These are phyloP conservation scores for Eudorcas thomsonii DNA, from an alignment of 2,113 vertebrate genomes.

Conservation along the genomic window DNA sequence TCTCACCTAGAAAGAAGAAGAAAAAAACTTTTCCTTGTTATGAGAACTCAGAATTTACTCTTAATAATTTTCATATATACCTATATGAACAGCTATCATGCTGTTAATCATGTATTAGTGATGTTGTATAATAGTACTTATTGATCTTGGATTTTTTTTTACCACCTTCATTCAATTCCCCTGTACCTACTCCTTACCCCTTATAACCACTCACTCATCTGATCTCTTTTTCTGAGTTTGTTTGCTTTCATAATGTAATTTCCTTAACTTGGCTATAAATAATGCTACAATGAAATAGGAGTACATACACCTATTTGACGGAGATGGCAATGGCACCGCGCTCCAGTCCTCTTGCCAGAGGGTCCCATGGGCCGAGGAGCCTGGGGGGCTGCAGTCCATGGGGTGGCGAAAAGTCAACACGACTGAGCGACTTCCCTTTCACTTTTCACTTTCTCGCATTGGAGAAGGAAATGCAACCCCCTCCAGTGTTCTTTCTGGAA, in stretches of 20 bases:
- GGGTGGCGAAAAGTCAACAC: rapidly evolving
- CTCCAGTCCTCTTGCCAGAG: too few species aligned
- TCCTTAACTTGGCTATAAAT: background rate
- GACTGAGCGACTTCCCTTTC: too few species aligned
- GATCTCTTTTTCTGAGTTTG: background rate
- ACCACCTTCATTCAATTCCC: background rate
- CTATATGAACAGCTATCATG: background rate
- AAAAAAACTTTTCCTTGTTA: background rate
- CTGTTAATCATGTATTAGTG: background rate
- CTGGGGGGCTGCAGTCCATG: too few species aligned
- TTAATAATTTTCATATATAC: background rate
- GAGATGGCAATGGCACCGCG: rapidly evolving
- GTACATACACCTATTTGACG: background rate
- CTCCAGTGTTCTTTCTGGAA: too few species aligned
- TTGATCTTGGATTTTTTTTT: background rate
- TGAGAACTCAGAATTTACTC: background rate
- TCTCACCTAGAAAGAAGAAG: background rate
- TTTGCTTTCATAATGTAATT: background rate
- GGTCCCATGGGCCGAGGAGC: too few species aligned
- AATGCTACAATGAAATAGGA: background rate
- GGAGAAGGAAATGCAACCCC: too few species aligned
- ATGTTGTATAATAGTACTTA: background rate
- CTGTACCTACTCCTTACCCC: background rate
- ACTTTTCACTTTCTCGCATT: too few species aligned
- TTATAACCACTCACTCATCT: background rate